phyloP scores from a whole-genome alignment of 2,888 invertebrate species.

The Trachelus stipa region DNA sequence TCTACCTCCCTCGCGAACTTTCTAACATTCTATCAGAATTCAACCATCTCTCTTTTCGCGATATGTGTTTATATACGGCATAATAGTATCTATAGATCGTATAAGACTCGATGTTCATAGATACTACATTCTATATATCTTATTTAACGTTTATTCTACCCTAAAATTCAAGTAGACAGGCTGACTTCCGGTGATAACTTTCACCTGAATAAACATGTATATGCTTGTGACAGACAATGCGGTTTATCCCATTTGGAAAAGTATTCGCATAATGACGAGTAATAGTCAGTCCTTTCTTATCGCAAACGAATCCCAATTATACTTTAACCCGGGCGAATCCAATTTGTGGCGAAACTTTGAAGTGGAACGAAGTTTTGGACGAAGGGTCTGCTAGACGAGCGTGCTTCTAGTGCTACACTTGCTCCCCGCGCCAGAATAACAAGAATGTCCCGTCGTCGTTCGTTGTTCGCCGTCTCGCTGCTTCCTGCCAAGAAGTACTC shows the following conservation, averaged over 20 bases:
- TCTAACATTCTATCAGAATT: not conserved
- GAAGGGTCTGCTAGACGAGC: constrained; percentile 51
- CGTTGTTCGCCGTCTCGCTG: not conserved
- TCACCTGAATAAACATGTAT: not conserved
- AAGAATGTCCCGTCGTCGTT: constrained; percentile 42
- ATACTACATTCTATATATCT: not conserved
- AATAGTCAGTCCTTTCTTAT: constrained; percentile 39
- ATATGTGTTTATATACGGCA: not conserved
- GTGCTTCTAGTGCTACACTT: constrained; percentile 44
- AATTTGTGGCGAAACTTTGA: constrained; percentile 61
- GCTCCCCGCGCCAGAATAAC: constrained; percentile 43
- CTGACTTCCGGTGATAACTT: not conserved
- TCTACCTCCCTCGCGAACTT: constrained; percentile 4
- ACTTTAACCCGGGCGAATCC: constrained; percentile 57
- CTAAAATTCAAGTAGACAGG: not conserved
- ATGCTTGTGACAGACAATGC: not conserved
- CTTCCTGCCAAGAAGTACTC: not conserved
- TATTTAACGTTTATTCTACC: too few relatives aligned
- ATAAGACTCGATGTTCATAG: not conserved
- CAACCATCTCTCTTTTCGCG: not conserved
- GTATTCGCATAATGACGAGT: not conserved
- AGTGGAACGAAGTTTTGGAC: constrained; percentile 60
- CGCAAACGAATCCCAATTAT: constrained; percentile 62
- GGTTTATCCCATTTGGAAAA: not conserved
- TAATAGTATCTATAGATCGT: not conserved